phyloP scores from a whole-genome alignment of 53 echinoderm and acorn worm genomes.

The Echinarachnius parma region DNA sequence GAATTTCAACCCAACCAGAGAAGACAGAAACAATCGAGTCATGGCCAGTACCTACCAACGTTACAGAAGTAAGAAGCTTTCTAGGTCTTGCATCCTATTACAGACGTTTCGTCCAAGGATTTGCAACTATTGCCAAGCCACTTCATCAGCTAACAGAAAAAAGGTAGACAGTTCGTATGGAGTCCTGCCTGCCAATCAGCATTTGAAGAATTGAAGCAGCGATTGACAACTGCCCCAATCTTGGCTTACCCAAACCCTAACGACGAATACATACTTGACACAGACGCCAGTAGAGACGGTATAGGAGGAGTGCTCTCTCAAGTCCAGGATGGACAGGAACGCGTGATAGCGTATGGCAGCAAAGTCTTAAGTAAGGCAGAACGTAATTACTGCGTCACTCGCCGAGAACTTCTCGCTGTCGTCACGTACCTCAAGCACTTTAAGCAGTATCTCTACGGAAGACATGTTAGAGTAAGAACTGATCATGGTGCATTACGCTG shows the following conservation, averaged over 20 bases:
- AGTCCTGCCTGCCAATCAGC: constrained; percentile 26
- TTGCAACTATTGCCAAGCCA: constrained; percentile 40
- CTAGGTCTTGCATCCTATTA: constrained; percentile 49
- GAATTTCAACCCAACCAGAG: constrained; percentile 19
- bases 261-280: constrained; percentile 41
- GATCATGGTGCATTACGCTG: constrained; percentile 54
- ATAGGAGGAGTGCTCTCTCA: constrained; percentile 54
- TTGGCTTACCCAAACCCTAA: constrained; percentile 36
- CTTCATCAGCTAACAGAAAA: constrained; percentile 51
- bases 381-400: constrained; percentile 58
- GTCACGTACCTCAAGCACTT: constrained; percentile 23
- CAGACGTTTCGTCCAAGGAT: constrained; percentile 43
- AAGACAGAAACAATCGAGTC: constrained; percentile 4
- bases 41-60: constrained; percentile 43
- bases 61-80: constrained; percentile 50
- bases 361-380: constrained; percentile 45
- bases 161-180: constrained; percentile 35
- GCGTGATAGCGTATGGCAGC: constrained; percentile 47
- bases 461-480: constrained; percentile 25
- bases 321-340: constrained; percentile 45
- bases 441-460: constrained; percentile 39
- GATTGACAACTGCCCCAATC: constrained; percentile 39
- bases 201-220: constrained; percentile 21
- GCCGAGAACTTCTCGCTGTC: constrained; percentile 42
- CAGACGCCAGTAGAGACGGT: constrained; percentile 45